A percentile compares a stretch with the other conserved stretches of the same genome.
Evolutionary conservation across 2,888 invertebrate genomes (phyloP).

Genomic region (Hesperia comma): DNA sequence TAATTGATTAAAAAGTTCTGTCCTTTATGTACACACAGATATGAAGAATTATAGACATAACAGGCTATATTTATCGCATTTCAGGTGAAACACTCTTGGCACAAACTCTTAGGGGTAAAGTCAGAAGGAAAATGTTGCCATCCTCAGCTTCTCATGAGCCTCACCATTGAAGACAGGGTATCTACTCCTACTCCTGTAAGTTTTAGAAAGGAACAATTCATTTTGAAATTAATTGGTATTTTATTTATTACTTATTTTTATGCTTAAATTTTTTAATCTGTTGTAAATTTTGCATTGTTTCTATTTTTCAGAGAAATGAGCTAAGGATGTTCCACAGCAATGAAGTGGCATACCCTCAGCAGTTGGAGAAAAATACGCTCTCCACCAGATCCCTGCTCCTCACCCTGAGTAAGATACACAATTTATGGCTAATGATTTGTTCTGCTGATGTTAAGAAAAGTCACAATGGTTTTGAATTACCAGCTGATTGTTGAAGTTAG

Average conservation of each 20-base stretch:
- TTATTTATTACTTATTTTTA: too few species aligned
- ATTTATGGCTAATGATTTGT: background rate
- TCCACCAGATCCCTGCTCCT: slow-evolving; percentile 56
- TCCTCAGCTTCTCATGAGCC: slow-evolving; percentile 85
- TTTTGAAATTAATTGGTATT: too few species aligned
- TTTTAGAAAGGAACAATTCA: slow-evolving; percentile 16
- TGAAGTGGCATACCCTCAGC: slow-evolving; percentile 65
- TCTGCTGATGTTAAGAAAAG: too few species aligned
- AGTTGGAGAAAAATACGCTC: slow-evolving; percentile 47
- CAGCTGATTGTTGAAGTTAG: too few species aligned
- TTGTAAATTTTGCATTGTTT: background rate
- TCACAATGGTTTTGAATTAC: too few species aligned
- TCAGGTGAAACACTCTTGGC: slow-evolving; percentile 84
- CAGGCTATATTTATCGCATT: slow-evolving; percentile 27
- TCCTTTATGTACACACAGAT: too few species aligned
- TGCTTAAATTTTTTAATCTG: too few species aligned
- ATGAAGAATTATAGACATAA: too few species aligned
- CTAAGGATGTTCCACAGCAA: slow-evolving; percentile 75
- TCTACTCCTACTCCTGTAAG: slow-evolving; percentile 73
- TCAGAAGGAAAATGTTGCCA: slow-evolving; percentile 83
- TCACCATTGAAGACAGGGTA: slow-evolving; percentile 84
- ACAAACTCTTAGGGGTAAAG: slow-evolving; percentile 84
- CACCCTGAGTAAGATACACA: slow-evolving; percentile 62
- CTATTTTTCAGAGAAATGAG: slow-evolving; percentile 66
- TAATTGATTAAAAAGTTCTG: too few species aligned